Conservation (phyloP, 1,140 invertebrate genomes). For the Sycophila sp. region DNA sequence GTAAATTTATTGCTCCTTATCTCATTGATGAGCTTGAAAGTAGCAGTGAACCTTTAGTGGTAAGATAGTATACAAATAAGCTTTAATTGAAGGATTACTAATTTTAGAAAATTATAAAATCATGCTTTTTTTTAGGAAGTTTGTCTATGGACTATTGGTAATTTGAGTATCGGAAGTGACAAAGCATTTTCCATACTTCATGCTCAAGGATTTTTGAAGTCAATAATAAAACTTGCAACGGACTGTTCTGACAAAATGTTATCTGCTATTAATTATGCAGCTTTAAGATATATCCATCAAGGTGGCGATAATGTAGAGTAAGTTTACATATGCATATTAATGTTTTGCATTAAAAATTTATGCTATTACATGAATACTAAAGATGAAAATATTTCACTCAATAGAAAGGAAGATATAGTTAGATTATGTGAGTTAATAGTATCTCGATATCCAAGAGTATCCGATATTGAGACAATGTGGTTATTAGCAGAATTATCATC, state of each 20-base stretch:
- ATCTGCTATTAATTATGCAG: slow-evolving; percentile 51
- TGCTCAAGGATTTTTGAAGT: slow-evolving; percentile 53
- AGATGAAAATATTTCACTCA: slow-evolving; percentile 32
- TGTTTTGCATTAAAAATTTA: background rate
- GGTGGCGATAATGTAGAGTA: slow-evolving; percentile 50
- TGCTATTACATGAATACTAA: background rate
- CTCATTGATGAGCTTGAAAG: slow-evolving; percentile 56
- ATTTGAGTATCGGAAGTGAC: slow-evolving; percentile 49
- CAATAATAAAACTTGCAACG: slow-evolving; percentile 49
- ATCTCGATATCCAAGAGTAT: slow-evolving; percentile 32
- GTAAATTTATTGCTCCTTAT: slow-evolving; percentile 57
- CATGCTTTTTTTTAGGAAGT: slow-evolving; percentile 49
- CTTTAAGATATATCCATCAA: slow-evolving; percentile 48
- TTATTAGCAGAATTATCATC: slow-evolving; percentile 57
- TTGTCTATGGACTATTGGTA: slow-evolving; percentile 62
- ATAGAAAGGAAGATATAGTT: slow-evolving; percentile 47
- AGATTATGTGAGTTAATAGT: slow-evolving; percentile 41
- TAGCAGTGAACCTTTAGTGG: slow-evolving; percentile 55
- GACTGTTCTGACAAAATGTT: slow-evolving; percentile 48
- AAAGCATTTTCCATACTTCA: slow-evolving; percentile 53
- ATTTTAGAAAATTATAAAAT: background rate
- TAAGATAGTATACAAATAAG: slow-evolving; percentile 40
- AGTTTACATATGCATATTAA: too few species aligned
- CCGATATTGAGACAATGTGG: slow-evolving; percentile 50
- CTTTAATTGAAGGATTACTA: background rate